Evolutionary conservation across 2,888 invertebrate species (phyloP), one percentile per base, ranked within the genome.

Genomic region (Noctuana brunneofusca): DNA sequence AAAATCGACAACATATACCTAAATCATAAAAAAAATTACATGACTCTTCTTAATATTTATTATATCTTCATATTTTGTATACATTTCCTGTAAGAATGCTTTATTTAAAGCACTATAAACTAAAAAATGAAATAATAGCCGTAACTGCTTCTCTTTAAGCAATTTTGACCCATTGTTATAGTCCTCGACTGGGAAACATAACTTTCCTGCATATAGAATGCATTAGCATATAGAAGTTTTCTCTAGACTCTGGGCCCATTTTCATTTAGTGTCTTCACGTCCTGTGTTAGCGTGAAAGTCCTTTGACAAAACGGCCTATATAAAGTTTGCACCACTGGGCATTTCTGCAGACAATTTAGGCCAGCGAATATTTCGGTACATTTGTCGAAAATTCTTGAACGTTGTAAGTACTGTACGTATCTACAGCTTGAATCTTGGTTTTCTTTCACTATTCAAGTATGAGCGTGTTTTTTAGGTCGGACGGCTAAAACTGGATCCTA

Each of bases 291-390:
- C 9, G 30, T 14, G 30, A 18, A 48, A 60, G 46, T 48, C 60
- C 54, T 60, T 60, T 60, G 54, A 60, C 52, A 48, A 54, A 56
- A 60, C 35, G 46, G 35, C 60, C 53, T 53, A 54, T 24, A 60
- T 53, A 60, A 60, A 60, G 54, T 59, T 59, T 53, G 35, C 52
- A 12, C n/a, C n/a, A 27, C 56, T 16, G 8, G 11, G 20, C 30
- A 43, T 46, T 35, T 18, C 11, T n/a, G 41, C 22, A 6, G 24
- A 54, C 32, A 46, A 46, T 46, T 54, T 60, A 46, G 54, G 46
- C 35, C 24, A 16, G 24, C 4, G 14, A 46, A 48, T 48, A 52
- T 53, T 46, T 46, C 16, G 32, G 14, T 60, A 16, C 46, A 60
- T 53, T 46, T 53, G 41, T 22, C 43, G 20, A 16, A 48, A 22